phyloP scores from a whole-genome alignment of 2,113 vertebrate genomes.

The Paramisgurnus dabryanus region DNA sequence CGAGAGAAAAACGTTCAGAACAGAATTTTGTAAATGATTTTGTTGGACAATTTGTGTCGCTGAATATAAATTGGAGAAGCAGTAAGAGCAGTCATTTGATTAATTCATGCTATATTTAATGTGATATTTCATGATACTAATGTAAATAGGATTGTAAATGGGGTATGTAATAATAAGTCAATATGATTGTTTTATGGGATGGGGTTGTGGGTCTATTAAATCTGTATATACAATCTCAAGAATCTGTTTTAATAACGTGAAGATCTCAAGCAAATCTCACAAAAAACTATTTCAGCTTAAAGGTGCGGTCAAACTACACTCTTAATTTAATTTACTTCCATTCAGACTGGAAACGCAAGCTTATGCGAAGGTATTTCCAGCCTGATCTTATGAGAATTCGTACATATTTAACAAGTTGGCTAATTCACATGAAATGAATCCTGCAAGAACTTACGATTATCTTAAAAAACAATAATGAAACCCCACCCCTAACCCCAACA shows the following conservation, averaged over 20 bases:
- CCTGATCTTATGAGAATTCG: no score
- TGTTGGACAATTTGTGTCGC: constrained; percentile 1
- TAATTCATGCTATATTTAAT: constrained; percentile 68
- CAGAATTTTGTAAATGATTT: constrained; percentile 21
- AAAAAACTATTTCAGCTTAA: background rate
- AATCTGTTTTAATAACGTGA: background rate
- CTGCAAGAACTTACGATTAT: no score
- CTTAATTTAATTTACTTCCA: no score
- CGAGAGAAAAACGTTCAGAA: no score
- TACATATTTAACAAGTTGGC: no score
- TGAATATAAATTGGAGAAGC: constrained; percentile 44
- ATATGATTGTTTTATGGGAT: constrained; percentile 72
- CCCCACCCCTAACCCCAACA: no score
- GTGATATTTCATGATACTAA: constrained; percentile 75
- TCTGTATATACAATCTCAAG: constrained; percentile 62
- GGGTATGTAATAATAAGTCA: constrained; percentile 72
- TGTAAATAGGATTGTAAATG: constrained; percentile 79
- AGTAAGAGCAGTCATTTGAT: constrained; percentile 63
- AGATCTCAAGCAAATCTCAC: background rate
- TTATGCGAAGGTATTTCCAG: no score
- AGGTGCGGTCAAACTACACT: no score
- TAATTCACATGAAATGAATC: no score
- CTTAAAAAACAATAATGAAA: no score
- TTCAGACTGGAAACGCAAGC: no score
- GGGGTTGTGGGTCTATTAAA: constrained; percentile 74